These are phyloP conservation scores for Cyphomyrus discorhynchus DNA, from an alignment of 2,113 vertebrate genomes.

Conservation along the genomic window DNA sequence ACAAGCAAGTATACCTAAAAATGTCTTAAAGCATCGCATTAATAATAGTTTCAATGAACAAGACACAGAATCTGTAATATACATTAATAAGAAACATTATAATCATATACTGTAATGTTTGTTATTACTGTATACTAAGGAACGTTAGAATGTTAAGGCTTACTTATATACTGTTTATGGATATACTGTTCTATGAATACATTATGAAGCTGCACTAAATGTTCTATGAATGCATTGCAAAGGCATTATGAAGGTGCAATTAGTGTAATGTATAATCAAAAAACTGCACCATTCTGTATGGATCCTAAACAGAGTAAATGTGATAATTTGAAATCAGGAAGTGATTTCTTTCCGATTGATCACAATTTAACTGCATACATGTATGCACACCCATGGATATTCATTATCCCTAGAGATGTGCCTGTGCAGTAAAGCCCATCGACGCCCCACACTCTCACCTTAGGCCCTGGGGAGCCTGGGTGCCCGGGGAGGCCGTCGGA, in stretches of 20 bases:
- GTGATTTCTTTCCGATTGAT: neutral
- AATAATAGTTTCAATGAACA: neutral
- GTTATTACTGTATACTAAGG: neutral
- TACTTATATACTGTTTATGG: neutral
- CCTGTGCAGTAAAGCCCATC: neutral
- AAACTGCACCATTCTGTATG: neutral
- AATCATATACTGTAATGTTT: neutral
- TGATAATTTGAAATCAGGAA: neutral
- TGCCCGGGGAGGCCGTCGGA: slow-evolving; percentile 75
- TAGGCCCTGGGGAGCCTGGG: slow-evolving; percentile 74
- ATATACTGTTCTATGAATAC: neutral
- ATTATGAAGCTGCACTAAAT: neutral
- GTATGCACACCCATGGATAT: neutral
- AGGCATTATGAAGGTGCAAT: neutral
- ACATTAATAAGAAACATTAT: neutral
- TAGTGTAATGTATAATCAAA: neutral
- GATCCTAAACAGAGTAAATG: neutral
- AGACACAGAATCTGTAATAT: neutral
- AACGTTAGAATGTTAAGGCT: neutral
- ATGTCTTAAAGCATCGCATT: neutral
- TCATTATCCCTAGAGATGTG: neutral
- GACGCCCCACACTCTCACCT: slow-evolving; percentile 56
- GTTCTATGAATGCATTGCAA: neutral
- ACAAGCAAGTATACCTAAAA: neutral
- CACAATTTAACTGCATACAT: neutral